phyloP scores from a whole-genome alignment of 2,113 vertebrate genomes.

The Merops nubicus region DNA sequence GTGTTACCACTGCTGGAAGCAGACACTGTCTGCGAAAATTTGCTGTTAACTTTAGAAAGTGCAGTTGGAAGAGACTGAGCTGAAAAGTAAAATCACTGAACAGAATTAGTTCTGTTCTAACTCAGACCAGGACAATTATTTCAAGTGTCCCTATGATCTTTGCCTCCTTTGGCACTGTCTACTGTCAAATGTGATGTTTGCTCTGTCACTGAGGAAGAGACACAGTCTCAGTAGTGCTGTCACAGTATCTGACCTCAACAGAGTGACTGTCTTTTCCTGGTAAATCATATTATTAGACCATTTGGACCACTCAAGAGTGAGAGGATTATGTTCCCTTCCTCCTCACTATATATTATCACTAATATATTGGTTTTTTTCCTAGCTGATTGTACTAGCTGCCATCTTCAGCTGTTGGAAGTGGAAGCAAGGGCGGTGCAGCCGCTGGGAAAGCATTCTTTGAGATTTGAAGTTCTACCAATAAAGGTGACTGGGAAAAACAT shows the following conservation, averaged over 20 bases:
- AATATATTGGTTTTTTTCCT: not conserved
- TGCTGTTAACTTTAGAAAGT: no score
- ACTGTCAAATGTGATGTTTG: not conserved
- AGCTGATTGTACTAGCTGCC: not conserved
- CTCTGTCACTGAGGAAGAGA: not conserved
- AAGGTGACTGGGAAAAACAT: not conserved
- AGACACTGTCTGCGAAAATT: no score
- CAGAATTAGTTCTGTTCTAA: no score
- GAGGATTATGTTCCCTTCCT: not conserved
- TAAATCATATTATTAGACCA: not conserved
- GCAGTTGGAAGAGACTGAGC: no score
- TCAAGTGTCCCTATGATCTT: accelerated
- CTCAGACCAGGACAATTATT: not conserved
- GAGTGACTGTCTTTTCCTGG: not conserved
- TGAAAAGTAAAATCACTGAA: no score
- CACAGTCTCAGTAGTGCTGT: not conserved
- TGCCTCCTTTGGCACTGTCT: not conserved
- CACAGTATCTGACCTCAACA: not conserved
- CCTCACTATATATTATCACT: accelerated
- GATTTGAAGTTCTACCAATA: not conserved
- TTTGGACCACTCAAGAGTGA: not conserved
- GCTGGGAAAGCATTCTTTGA: not conserved
- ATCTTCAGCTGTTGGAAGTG: not conserved
- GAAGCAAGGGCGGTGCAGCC: not conserved
- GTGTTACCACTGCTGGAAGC: no score